Evolutionary conservation across 2,888 invertebrate species (phyloP).

Genomic region (Lydus trimaculatus): DNA sequence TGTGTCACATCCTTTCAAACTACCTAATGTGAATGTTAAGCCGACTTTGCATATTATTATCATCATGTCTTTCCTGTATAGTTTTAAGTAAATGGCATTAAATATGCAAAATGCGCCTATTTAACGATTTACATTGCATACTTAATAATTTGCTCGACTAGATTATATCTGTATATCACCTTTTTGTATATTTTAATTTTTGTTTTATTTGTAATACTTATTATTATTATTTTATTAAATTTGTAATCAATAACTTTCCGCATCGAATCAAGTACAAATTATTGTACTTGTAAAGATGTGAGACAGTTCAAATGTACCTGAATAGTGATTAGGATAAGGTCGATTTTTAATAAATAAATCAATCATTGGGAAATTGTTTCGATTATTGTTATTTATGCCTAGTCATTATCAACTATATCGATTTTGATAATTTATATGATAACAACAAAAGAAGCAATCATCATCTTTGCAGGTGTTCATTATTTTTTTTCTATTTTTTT

Average conservation of each 20-base stretch:
- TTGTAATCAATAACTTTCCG: neutral
- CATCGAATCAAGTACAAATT: conserved; percentile 33
- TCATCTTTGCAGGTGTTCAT: neutral
- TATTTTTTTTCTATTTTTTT: neutral
- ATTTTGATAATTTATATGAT: neutral
- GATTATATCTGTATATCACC: neutral
- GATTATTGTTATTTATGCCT: conserved; percentile 12
- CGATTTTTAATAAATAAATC: conserved; percentile 28
- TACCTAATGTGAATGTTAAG: conserved; percentile 50
- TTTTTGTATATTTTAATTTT: neutral
- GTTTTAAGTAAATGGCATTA: conserved; percentile 25
- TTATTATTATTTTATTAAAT: neutral
- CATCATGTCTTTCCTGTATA: conserved; percentile 47
- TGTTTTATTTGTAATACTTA: neutral
- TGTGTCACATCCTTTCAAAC: conserved; percentile 49
- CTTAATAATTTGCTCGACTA: conserved; percentile 14
- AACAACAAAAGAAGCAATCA: too few species aligned
- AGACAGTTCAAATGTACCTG: conserved; percentile 37
- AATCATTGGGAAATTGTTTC: conserved; percentile 13
- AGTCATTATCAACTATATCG: neutral
- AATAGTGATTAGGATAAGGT: conserved; percentile 31
- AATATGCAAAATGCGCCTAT: conserved; percentile 30
- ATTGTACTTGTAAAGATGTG: conserved; percentile 24
- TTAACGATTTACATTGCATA: conserved; percentile 22
- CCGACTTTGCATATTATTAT: conserved; percentile 47